These are phyloP conservation scores for Toxotes jaculatrix DNA, from an alignment of 2,113 vertebrate species.

Conservation along the genomic window DNA sequence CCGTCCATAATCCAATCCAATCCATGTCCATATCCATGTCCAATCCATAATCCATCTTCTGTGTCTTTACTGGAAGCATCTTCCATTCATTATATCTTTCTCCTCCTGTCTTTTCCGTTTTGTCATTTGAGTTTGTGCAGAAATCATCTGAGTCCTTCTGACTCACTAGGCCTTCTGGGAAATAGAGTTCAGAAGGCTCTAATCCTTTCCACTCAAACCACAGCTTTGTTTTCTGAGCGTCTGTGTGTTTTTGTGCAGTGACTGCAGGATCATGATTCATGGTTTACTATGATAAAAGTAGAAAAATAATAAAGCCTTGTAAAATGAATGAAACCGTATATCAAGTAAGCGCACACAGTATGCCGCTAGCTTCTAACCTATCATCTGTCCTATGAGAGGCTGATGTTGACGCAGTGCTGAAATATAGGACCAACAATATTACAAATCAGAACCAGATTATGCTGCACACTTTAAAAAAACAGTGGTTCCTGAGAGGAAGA, in stretches of 20 bases:
- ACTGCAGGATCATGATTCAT: conserved; percentile 33
- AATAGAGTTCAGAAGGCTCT: conserved; percentile 48
- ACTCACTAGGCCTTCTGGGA: conserved; percentile 58
- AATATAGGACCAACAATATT: conserved; percentile 14
- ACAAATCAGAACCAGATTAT: conserved; percentile 26
- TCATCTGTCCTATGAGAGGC: conserved; percentile 27
- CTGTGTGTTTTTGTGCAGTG: conserved; percentile 24
- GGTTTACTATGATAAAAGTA: conserved; percentile 13
- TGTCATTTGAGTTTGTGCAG: conserved; percentile 52
- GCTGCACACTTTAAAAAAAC: background rate
- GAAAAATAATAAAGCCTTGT: conserved; percentile 41
- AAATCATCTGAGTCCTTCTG: conserved; percentile 13
- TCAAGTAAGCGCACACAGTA: conserved; percentile 34
- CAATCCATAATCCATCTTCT: background rate
- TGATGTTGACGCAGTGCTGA: conserved; percentile 26
- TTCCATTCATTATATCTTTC: conserved; percentile 47
- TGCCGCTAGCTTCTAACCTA: conserved; percentile 21
- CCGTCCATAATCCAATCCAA: too few relatives aligned
- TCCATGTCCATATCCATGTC: too few relatives aligned
- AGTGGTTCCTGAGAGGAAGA: background rate
- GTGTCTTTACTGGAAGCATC: conserved; percentile 36
- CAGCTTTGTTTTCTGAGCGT: conserved; percentile 32
- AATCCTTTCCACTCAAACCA: conserved; percentile 39
- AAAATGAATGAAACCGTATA: conserved; percentile 33
- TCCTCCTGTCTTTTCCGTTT: conserved; percentile 40